Conservation (phyloP, 2,113 vertebrate genomes). For the Centropus bengalensis region DNA sequence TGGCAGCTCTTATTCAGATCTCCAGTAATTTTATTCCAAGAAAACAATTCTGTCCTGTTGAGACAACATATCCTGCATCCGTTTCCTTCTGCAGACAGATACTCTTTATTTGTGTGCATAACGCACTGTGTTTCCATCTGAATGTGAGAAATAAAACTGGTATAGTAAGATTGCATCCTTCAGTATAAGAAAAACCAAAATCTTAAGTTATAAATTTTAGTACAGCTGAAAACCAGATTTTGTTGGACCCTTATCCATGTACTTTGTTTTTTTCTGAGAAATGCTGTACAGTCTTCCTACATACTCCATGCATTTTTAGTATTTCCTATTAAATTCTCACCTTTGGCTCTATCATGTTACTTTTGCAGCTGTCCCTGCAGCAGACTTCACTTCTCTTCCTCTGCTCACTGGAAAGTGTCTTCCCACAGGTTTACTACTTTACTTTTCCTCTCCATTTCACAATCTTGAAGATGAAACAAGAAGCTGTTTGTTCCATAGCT, state of each 20-base stretch:
- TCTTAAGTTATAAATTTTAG: background rate
- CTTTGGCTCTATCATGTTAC: no score
- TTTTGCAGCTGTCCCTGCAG: background rate
- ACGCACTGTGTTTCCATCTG: background rate
- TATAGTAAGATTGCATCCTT: background rate
- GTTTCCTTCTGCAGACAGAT: background rate
- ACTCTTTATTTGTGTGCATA: background rate
- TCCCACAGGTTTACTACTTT: background rate
- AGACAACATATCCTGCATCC: background rate
- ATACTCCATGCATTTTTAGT: background rate
- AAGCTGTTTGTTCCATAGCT: background rate
- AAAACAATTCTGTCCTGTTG: background rate
- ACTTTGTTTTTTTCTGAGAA: background rate
- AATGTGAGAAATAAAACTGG: background rate
- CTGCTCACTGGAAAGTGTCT: background rate
- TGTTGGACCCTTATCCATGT: background rate
- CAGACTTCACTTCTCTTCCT: background rate
- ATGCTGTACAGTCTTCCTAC: background rate
- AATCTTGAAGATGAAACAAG: background rate
- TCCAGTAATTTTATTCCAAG: background rate
- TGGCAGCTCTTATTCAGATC: background rate
- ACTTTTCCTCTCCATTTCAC: slow-evolving; percentile 4
- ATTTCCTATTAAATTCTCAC: background rate
- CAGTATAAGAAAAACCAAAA: background rate
- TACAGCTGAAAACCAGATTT: background rate